These are phyloP conservation scores for Parus major DNA, from an alignment of 2,113 vertebrate genomes.

Conservation along the genomic window DNA sequence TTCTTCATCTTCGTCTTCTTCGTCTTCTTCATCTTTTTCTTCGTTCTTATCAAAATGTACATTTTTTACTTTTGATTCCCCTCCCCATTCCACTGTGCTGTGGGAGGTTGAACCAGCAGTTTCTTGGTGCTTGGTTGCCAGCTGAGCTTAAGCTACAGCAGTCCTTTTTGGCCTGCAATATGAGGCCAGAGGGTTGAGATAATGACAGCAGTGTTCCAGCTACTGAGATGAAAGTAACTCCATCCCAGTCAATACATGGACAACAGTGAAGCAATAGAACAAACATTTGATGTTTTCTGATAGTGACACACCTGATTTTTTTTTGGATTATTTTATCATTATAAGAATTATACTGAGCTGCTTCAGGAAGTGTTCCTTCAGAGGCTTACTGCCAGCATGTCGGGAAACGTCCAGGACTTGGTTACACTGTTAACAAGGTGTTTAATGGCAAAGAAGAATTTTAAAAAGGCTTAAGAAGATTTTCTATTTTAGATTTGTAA, in stretches of 20 bases:
- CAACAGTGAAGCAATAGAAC: not conserved
- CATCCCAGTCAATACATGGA: not conserved
- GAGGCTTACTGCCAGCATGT: not conserved
- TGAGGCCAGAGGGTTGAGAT: not conserved
- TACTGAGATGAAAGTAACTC: not conserved
- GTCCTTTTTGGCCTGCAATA: accelerated
- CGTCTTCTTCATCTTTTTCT: no score
- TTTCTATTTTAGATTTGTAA: not conserved
- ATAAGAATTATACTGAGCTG: not conserved
- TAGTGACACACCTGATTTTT: not conserved
- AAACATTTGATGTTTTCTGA: not conserved
- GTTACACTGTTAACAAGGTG: not conserved
- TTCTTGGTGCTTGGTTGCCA: not conserved
- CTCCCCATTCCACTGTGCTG: not conserved
- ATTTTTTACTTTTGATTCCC: not conserved
- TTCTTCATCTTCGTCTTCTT: not conserved
- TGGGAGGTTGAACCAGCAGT: not conserved
- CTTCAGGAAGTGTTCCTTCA: not conserved
- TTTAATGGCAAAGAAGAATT: not conserved
- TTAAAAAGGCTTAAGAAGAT: not conserved
- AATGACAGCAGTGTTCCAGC: no score
- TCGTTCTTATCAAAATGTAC: not conserved
- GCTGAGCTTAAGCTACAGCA: not conserved
- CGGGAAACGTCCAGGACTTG: not conserved
- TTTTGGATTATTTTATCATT: not conserved